Evolutionary conservation across 2,113 vertebrate species (phyloP).

Genomic region (Thymallus thymallus): DNA sequence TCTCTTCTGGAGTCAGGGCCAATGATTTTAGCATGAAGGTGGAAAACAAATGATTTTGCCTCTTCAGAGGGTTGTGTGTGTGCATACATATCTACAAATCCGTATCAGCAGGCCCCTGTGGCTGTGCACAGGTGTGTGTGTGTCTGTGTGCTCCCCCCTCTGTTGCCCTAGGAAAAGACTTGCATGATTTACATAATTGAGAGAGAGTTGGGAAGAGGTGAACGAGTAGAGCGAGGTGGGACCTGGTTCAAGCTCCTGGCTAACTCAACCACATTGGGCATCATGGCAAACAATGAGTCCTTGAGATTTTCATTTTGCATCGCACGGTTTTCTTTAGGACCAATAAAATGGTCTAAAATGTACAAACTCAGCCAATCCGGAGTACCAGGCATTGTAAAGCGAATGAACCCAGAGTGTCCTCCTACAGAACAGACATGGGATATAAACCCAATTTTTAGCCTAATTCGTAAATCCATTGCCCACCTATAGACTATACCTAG

Average conservation of each 20-base stretch:
- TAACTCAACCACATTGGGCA: no score
- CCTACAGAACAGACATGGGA: no score
- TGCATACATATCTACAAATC: neutral
- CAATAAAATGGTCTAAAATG: no score
- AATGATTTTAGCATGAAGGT: neutral
- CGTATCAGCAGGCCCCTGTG: neutral
- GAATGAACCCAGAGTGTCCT: no score
- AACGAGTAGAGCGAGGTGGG: neutral
- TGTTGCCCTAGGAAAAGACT: neutral
- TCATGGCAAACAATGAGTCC: no score
- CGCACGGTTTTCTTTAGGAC: no score
- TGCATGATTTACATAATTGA: neutral
- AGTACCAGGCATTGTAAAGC: no score
- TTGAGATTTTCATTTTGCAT: no score
- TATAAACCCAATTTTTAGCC: no score
- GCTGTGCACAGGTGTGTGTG: neutral
- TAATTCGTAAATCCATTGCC: no score
- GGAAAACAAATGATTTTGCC: neutral
- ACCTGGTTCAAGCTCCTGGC: no score
- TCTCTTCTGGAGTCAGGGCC: neutral
- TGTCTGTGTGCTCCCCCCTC: conserved; percentile 4
- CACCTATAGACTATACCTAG: neutral
- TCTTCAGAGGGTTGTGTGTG: neutral
- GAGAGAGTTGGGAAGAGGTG: neutral
- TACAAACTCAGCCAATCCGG: no score